phyloP scores from a whole-genome alignment of 2,797 vertebrate species.

The Balearica regulorum region DNA sequence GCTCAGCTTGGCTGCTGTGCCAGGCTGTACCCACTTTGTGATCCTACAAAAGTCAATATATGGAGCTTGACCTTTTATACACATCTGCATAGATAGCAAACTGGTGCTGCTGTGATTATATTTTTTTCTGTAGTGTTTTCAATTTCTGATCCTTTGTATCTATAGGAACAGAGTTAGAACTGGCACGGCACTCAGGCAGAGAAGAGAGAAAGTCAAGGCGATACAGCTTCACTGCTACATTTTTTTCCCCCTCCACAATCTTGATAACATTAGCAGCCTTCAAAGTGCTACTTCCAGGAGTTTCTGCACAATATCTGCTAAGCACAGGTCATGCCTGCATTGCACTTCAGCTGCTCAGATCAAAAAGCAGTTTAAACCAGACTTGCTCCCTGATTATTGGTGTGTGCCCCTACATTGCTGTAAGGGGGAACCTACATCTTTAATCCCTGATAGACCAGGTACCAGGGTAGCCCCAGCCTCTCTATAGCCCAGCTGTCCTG shows the following conservation, averaged over 20 bases:
- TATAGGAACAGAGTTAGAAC: neutral
- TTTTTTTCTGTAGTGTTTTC: neutral
- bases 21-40: neutral
- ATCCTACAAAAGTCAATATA: neutral
- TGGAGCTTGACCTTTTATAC: neutral
- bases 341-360: neutral
- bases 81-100: neutral
- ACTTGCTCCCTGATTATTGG: neutral
- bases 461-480: accelerated
- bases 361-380: neutral
- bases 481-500: neutral
- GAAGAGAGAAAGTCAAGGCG: neutral
- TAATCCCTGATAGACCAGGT: neutral
- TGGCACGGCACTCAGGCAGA: neutral
- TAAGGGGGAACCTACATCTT: neutral
- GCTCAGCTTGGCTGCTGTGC: neutral
- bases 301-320: neutral
- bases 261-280: neutral
- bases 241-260: neutral
- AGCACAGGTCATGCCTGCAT: neutral
- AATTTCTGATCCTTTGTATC: neutral
- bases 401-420: neutral
- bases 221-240: neutral
- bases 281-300: neutral
- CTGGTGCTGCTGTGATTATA: neutral